Evolutionary conservation across 2,113 vertebrate species (phyloP), one percentile per base, ranked within the genome.

Genomic region (Sisor rabdophorus): DNA sequence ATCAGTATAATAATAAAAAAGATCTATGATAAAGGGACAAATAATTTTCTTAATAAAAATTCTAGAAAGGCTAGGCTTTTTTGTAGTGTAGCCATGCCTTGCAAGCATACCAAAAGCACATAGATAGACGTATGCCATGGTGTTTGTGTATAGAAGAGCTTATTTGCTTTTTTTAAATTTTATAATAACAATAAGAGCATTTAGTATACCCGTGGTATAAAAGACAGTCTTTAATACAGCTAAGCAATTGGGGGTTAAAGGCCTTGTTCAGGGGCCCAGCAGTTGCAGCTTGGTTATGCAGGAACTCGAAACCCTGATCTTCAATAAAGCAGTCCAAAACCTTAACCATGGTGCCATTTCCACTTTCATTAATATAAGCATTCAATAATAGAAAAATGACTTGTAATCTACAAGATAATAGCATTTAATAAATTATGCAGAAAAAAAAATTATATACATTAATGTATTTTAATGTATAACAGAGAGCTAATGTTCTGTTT

Each of bases 401-500:
- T 1, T 44, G 36, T 44, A 13, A 44, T 64, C 61, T 64, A 36
- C 32, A 64, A n/a, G 40, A 24, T 5, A 70, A 20, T 11, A 32
- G 11, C 24, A 54, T 54, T 4, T 24, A 54, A 16, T 11, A 36
- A 20, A 72, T 26, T 59, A 8, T 5, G 4, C 2, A n/a, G n/a
- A n/a, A n/a, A 3, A 8, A 19, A n/a, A 13, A 6, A 64, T 44
- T 32, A 63, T 16, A 63, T 30, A 63, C 6, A 12, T 44, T 2
- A 59, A 78, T 80, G 71, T 78, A 71, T 44, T 44, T 44, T 44
- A 78, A 75, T 80, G 81, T 65, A 82, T 80, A 80, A 80, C 58
- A 71, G 16, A 7, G 50, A 64, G 65, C 65, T 56, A 22, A 65
- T 64, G 77, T 73, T 24, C 76, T 55, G 61, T 79, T 79, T 82